Evolutionary conservation across 1,140 invertebrate genomes (phyloP).

Genomic region (Pseudomyrmex sp.): DNA sequence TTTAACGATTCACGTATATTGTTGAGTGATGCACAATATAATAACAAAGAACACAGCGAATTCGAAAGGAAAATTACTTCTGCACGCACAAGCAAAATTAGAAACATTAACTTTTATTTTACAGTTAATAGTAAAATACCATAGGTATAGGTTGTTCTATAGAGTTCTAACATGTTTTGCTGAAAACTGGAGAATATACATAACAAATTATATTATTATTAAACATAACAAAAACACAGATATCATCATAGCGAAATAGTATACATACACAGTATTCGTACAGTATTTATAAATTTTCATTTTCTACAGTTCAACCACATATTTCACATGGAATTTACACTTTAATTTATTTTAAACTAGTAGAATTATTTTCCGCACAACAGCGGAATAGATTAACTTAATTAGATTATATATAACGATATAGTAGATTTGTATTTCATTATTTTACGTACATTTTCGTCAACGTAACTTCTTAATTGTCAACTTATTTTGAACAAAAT

Average conservation of each 20-base stretch:
- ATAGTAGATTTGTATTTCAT: not conserved
- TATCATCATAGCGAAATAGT: constrained; percentile 18
- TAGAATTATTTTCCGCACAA: constrained; percentile 16
- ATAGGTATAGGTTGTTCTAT: not conserved
- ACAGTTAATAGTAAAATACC: not conserved
- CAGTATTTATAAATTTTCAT: too few species aligned
- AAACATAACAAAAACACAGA: constrained; percentile 41
- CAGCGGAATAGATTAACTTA: not conserved
- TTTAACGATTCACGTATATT: not conserved
- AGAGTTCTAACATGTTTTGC: constrained; percentile 16
- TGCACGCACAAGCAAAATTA: constrained; percentile 13
- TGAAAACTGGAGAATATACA: not conserved
- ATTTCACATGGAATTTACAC: constrained; percentile 49
- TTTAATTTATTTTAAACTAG: not conserved
- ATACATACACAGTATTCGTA: constrained; percentile 3
- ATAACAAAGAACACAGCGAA: constrained; percentile 21
- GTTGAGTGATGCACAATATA: constrained; percentile 33
- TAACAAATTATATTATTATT: constrained; percentile 28
- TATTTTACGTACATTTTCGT: not conserved
- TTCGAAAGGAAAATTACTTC: constrained; percentile 5
- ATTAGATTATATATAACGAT: not conserved
- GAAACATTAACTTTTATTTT: constrained; percentile 6
- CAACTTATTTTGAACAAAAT: not conserved
- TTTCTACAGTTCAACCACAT: not conserved
- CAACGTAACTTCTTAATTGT: not conserved